Conservation (phyloP, 2,113 vertebrate genomes). For the Phyllostomus discolor region DNA sequence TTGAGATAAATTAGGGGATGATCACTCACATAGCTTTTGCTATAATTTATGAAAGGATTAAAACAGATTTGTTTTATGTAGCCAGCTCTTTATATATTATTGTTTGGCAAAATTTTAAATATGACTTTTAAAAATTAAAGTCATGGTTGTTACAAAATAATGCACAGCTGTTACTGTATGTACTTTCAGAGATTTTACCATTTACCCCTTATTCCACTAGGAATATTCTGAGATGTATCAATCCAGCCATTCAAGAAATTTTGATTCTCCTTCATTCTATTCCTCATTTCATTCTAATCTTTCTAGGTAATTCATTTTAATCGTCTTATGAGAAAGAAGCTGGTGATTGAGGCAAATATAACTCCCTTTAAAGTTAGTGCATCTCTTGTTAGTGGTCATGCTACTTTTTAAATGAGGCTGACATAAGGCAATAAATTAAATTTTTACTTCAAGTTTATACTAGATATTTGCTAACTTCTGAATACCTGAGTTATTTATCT, state of each 20-base stretch:
- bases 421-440: neutral
- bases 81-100: neutral
- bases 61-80: neutral
- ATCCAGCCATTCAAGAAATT: neutral
- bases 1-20: neutral
- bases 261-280: neutral
- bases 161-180: neutral
- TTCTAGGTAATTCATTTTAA: neutral
- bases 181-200: neutral
- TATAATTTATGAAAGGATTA: neutral
- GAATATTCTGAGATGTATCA: neutral
- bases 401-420: neutral
- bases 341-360: neutral
- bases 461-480: neutral
- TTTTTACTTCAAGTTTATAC: neutral
- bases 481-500: neutral
- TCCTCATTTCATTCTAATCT: neutral
- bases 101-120: neutral
- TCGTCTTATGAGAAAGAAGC: neutral
- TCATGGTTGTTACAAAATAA: neutral
- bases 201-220: neutral
- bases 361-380: neutral
- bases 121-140: conserved; percentile 1
- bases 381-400: neutral
- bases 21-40: neutral